phyloP scores from a whole-genome alignment of 2,113 vertebrate species.

The Platycercus adscitus region DNA sequence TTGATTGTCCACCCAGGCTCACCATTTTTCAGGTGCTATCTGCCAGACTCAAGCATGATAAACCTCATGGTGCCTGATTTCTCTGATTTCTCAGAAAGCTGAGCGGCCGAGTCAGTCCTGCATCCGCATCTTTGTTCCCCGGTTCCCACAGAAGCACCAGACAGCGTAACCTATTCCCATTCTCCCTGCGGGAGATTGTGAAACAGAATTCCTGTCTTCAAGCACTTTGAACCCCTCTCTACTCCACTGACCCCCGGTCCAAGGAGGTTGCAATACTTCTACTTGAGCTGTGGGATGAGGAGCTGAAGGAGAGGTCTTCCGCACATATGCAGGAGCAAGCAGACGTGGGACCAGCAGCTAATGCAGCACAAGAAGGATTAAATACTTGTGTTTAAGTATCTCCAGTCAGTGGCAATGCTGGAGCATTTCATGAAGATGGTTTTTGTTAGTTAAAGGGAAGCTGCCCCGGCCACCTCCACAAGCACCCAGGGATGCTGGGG shows the following conservation, averaged over 20 bases:
- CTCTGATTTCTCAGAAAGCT: background rate
- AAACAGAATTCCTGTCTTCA: background rate
- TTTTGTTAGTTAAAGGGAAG: background rate
- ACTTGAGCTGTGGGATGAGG: background rate
- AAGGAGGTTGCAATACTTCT: background rate
- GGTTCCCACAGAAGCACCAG: background rate
- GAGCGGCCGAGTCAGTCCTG: background rate
- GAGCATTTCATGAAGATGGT: background rate
- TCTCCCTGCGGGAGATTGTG: background rate
- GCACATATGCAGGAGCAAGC: background rate
- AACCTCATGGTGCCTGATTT: slow-evolving; percentile 20
- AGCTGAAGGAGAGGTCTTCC: background rate
- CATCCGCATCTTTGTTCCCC: background rate
- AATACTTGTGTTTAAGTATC: background rate
- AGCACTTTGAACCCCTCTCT: background rate
- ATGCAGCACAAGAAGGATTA: no score
- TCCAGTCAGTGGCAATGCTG: rapidly evolving
- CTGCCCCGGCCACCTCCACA: background rate
- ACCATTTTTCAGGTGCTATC: slow-evolving; percentile 27
- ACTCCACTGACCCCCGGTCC: background rate
- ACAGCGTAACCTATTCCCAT: background rate
- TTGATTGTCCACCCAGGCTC: background rate
- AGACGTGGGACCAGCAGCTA: background rate
- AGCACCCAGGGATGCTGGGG: background rate
- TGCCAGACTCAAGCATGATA: slow-evolving; percentile 13